Conservation (phyloP, 2,113 vertebrate species). For the Amphilophus citrinellus region DNA sequence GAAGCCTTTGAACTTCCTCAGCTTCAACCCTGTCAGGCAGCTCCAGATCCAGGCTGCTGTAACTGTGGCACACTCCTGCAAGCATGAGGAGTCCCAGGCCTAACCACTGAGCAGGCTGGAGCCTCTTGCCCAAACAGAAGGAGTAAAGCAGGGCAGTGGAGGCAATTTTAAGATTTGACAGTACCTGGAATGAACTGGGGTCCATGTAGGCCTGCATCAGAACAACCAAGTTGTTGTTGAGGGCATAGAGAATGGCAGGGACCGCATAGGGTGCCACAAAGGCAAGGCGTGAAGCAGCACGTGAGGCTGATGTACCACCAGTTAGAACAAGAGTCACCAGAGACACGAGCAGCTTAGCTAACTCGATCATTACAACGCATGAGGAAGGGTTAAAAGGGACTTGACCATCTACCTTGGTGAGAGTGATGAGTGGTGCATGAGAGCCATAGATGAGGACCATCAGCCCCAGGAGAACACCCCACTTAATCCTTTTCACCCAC, state of each 20-base stretch:
- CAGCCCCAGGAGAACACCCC: constrained; percentile 85
- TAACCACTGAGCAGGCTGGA: constrained; percentile 81
- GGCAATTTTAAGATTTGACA: constrained; percentile 93
- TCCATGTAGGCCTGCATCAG: constrained; percentile 95
- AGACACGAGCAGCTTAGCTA: constrained; percentile 86
- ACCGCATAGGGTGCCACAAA: constrained; percentile 84
- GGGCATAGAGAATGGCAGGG: constrained; percentile 90
- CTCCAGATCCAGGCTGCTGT: constrained; percentile 79
- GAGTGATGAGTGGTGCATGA: constrained; percentile 89
- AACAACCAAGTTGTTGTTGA: constrained; percentile 96
- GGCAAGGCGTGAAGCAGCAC: constrained; percentile 30
- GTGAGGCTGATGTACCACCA: constrained; percentile 25
- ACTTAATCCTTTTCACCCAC: constrained; percentile 68
- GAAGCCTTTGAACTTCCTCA: constrained; percentile 61
- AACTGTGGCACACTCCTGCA: constrained; percentile 87
- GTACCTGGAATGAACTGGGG: constrained; percentile 93
- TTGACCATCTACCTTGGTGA: constrained; percentile 85
- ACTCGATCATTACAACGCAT: constrained; percentile 89
- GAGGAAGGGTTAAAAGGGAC: constrained; percentile 90
- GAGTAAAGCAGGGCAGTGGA: constrained; percentile 91
- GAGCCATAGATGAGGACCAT: constrained; percentile 91
- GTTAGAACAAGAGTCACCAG: constrained; percentile 74
- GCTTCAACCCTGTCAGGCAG: not conserved
- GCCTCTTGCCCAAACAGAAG: constrained; percentile 83
- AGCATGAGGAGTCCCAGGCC: constrained; percentile 86